These are phyloP conservation scores for Nymphicus hollandicus DNA, from an alignment of 2,113 vertebrate genomes.

Conservation along the genomic window DNA sequence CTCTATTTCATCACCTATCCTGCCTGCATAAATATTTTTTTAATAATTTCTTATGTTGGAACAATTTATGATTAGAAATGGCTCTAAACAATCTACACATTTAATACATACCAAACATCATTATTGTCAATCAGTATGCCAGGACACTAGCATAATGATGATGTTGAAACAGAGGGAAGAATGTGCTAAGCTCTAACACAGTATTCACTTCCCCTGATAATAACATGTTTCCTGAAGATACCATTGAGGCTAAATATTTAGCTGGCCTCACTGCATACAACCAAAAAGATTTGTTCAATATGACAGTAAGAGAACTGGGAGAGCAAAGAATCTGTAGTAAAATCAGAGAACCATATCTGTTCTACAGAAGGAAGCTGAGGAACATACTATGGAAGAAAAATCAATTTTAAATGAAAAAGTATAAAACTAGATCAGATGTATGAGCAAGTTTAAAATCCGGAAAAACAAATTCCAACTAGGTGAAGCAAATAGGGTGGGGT, in stretches of 20 bases:
- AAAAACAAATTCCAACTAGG: background rate
- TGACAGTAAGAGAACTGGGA: background rate
- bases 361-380: background rate
- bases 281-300: background rate
- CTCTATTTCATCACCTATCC: background rate
- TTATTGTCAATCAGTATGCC: background rate
- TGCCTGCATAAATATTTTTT: background rate
- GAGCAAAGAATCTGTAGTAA: background rate
- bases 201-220: background rate
- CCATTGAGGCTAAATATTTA: background rate
- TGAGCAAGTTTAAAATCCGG: background rate
- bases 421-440: background rate
- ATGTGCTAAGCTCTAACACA: background rate
- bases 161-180: background rate
- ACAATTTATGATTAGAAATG: background rate
- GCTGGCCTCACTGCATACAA: background rate
- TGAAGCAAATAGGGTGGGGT: background rate
- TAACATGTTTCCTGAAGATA: background rate
- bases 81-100: background rate
- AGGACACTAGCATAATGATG: background rate
- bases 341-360: background rate
- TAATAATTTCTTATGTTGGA: background rate
- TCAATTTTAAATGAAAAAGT: background rate
- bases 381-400: background rate
- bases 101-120: background rate